Evolutionary conservation across 2,797 vertebrate species (phyloP).

Genomic region (Telmatherina bonti): DNA sequence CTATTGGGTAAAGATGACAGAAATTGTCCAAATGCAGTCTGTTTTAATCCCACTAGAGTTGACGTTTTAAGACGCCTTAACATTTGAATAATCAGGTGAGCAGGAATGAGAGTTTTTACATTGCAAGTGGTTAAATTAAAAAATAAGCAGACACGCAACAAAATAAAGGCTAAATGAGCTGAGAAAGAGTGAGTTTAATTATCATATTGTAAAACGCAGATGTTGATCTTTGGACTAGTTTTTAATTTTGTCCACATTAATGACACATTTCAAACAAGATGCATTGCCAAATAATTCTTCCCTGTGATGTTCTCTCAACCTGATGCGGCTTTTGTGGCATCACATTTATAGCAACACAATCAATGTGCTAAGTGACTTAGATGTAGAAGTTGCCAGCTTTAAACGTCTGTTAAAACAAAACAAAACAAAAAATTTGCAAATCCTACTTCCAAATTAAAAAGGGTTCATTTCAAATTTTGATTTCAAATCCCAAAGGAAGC

Average conservation of each 20-base stretch:
- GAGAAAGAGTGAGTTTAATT: conserved; percentile 29
- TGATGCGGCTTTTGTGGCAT: background rate
- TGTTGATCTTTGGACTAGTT: conserved; percentile 37
- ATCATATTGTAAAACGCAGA: conserved; percentile 30
- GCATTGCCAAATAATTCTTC: conserved; percentile 2
- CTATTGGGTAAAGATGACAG: background rate
- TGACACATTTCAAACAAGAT: conserved; percentile 28
- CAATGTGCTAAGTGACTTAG: conserved; percentile 20
- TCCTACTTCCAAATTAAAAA: background rate
- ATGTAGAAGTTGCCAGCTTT: background rate
- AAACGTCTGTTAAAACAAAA: conserved; percentile 2
- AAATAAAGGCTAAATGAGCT: background rate
- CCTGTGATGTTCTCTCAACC: background rate
- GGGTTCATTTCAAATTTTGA: background rate
- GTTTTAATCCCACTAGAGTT: background rate
- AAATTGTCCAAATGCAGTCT: background rate
- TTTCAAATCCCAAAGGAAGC: background rate
- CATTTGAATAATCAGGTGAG: no score
- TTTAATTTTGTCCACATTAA: conserved; percentile 37
- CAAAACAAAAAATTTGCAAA: background rate
- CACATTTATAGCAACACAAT: conserved; percentile 8
- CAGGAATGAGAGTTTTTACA: no score
- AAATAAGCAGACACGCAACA: no score
- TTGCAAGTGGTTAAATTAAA: no score
- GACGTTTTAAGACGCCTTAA: no score